Conservation (phyloP, 2,113 vertebrate genomes). For the Dunckerocampus dactyliophorus region DNA sequence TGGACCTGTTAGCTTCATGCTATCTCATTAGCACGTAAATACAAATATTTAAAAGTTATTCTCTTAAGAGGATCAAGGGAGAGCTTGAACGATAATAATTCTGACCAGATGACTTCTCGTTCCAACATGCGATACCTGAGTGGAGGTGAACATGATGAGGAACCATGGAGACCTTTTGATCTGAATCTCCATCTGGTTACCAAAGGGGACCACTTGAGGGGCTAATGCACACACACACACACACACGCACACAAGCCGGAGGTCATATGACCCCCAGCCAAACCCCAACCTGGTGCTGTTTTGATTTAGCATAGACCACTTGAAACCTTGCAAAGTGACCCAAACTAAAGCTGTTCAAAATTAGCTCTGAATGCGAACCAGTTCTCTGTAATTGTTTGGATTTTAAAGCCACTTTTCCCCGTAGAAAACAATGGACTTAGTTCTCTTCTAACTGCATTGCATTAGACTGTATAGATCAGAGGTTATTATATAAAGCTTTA, state of each 20-base stretch:
- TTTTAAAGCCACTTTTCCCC: no score
- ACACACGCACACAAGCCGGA: constrained; percentile 20
- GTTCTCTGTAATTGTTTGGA: no score
- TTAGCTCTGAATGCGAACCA: background rate
- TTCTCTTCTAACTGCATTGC: no score
- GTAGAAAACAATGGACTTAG: no score
- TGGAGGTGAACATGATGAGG: constrained; percentile 44
- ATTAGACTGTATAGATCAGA: background rate
- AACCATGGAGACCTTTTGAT: constrained; percentile 52
- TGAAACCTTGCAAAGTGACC: constrained; percentile 21
- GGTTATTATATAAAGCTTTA: background rate
- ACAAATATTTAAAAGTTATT: no score
- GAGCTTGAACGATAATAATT: constrained; percentile 26
- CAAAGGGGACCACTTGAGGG: constrained; percentile 20
- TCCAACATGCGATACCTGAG: constrained; percentile 28
- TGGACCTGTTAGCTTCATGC: constrained; percentile 2
- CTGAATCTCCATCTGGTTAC: constrained; percentile 57
- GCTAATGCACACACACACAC: constrained; percentile 29
- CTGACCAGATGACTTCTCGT: constrained; percentile 48
- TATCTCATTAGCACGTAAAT: background rate
- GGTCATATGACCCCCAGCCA: constrained; percentile 21
- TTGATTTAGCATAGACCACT: constrained; percentile 24
- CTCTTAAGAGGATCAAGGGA: no score
- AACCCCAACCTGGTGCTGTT: background rate
- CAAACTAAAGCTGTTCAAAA: constrained; percentile 31